Base-by-base conservation (phyloP, 2,888 invertebrate species). In the Aporophyla nigra region DNA sequence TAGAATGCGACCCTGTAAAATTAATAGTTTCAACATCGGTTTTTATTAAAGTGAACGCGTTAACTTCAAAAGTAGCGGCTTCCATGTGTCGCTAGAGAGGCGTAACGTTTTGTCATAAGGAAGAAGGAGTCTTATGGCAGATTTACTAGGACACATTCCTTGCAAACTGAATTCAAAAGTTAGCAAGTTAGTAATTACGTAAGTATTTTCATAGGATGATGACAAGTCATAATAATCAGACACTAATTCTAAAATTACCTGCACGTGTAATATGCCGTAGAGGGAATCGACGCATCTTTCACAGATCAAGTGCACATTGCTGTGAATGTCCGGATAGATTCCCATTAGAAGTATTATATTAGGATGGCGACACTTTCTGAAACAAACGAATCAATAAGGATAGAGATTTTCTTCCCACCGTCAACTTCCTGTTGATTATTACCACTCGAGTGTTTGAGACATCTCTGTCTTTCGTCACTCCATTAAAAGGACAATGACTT, bases 271-370 rank as follows among this genome's bases (percentile, higher is more conserved):
- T 86, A 96, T 91, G 54, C 93, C 93, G 83, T 93, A 93, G 59
- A 97, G 91, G 1, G 97, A 93, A 84, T 95, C 95, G 54, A 94
- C 91, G 83, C 96, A 96, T 82, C 95, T 92, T 87, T 97, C 97
- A 86, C 97, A 96, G 40, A 97, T 95, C 2, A 97, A 91, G 67
- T 97, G 93, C 33, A 96, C 91, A 74, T 95, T 93, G 75, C 92
- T 91, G 69, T 93, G 92, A 2, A 93, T 89, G 79, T 97, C 96
- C 7, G 95, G 94, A 84, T 94, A 96, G 5, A 97, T 87, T 14
- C 97, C 97, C 97, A 97, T 97, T 63, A 97, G 88, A 62, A 97
- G 93, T 76, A 97, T 94, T 81, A 97, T 95, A 85, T 97, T 96
- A 9, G 97, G 96, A 84, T 97, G 97, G 80, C 96, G 96, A 89